A percentile compares a stretch with the other conserved stretches of the same genome.
Conservation (phyloP, 2,888 invertebrate species). For the Hemithea aestivaria region DNA sequence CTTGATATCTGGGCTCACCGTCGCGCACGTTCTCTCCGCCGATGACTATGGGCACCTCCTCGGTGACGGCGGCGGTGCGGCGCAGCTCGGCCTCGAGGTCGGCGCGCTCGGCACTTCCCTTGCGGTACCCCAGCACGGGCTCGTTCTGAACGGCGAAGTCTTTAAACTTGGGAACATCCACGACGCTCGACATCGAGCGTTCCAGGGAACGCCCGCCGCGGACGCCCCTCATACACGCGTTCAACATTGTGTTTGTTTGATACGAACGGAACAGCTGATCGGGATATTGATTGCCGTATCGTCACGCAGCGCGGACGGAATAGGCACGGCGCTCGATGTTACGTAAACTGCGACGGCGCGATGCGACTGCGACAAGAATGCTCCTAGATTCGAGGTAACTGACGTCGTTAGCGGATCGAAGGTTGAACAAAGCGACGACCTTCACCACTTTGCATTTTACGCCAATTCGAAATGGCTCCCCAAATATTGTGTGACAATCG, state of each 20-base stretch:
- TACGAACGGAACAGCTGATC: slow-evolving; percentile 5
- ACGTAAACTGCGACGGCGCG: slow-evolving; percentile 14
- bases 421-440: slow-evolving; percentile 39
- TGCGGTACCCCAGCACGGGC: slow-evolving; percentile 88
- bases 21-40: slow-evolving; percentile 93
- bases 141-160: slow-evolving; percentile 88
- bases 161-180: slow-evolving; percentile 81
- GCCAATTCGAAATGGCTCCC: slow-evolving; percentile 59
- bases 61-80: slow-evolving; percentile 80
- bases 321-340: slow-evolving; percentile 12
- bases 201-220: slow-evolving; percentile 82
- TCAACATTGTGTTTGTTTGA: slow-evolving; percentile 42
- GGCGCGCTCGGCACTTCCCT: slow-evolving; percentile 89
- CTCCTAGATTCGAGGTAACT: slow-evolving; percentile 22
- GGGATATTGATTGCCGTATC: background rate
- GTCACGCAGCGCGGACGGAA: slow-evolving; percentile 34
- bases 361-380: slow-evolving; percentile 11
- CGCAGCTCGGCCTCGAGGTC: slow-evolving; percentile 85
- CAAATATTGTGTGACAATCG: slow-evolving; percentile 1
- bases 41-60: slow-evolving; percentile 97
- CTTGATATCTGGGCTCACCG: slow-evolving; percentile 87
- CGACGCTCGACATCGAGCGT: slow-evolving; percentile 77
- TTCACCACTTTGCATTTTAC: slow-evolving; percentile 62
- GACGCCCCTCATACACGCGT: slow-evolving; percentile 42
- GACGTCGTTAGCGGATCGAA: slow-evolving; percentile 28